Base-by-base conservation (phyloP, 1,140 invertebrate genomes). In the Bombus pyrosoma region DNA sequence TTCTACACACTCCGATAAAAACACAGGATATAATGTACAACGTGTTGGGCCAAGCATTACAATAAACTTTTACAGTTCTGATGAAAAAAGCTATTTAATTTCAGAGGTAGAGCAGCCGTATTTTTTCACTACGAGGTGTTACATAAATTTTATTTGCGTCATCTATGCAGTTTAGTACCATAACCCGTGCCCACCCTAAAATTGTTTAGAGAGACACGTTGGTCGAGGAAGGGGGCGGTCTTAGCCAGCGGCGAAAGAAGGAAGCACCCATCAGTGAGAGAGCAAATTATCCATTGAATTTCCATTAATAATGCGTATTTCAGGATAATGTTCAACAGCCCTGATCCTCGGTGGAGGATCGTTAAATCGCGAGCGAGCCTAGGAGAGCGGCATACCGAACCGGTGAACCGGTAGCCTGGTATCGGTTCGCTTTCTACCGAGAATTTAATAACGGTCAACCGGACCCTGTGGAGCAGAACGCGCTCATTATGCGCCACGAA, bases 361-460 rank as follows among this genome's bases (percentile, higher is more conserved):
- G 73, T 88, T 88, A 89, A 85, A 88, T 25, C 57, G 68, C 73
- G 82, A 78, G 53, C 74, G 32, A 64, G n/a, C 6, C 13, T 18
- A 66, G n/a, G 39, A 32, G n/a, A 32, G 37, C 78, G n/a, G 12
- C 71, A 66, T 66, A 80, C 47, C 82, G 34, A 82, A 47, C 8
- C 59, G 79, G 37, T 75, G 86, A 77, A 85, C 78, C 78, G 78
- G 87, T 86, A 82, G 75, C 68, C 81, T 64, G 75, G 75, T 86
- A 89, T 89, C 87, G 87, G 69, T 89, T 88, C 87, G 76, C 87
- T 89, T 89, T 89, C 88, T 88, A 86, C 34, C 53, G 39, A 75
- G 87, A 59, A 89, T 86, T 89, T 88, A 89, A 88, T 89, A 88
- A 89, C 87, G 87, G 87, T 89, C 79, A 89, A 69, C 74, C 53